A percentile compares a stretch with the other conserved stretches of the same genome.
Evolutionary conservation across 1,140 invertebrate genomes (phyloP).

Genomic region (Cardiocondyla obscurior): DNA sequence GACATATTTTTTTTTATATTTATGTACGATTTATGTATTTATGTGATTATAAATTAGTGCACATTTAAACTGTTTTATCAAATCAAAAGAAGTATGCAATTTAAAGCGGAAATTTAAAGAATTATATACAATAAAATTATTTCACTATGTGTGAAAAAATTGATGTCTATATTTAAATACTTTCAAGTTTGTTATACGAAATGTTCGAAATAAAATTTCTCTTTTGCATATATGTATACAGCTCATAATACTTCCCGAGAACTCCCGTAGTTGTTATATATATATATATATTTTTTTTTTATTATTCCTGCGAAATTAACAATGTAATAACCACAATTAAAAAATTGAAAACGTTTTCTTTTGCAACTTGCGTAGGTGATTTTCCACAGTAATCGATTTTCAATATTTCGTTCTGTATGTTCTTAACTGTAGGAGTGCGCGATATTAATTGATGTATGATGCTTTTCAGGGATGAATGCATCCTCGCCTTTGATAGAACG

Average conservation of each 20-base stretch:
- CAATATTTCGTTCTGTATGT: background rate
- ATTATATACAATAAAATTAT: background rate
- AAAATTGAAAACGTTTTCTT: background rate
- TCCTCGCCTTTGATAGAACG: background rate
- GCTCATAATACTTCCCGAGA: background rate
- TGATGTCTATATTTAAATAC: background rate
- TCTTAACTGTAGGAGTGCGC: background rate
- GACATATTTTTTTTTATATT: background rate
- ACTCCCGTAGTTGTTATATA: background rate
- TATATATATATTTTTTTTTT: too few relatives aligned
- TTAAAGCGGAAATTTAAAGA: background rate
- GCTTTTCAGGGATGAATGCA: conserved; percentile 26
- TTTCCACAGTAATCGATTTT: background rate
- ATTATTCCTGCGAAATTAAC: background rate
- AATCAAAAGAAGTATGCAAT: background rate
- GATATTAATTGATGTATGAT: conserved; percentile 21
- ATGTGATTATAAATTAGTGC: too few relatives aligned
- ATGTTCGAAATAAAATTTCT: conserved; percentile 20
- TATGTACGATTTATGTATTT: too few relatives aligned
- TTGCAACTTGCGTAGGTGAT: background rate
- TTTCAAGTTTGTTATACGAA: conserved; percentile 16
- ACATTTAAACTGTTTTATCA: background rate
- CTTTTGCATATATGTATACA: background rate
- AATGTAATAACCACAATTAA: background rate
- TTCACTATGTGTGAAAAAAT: background rate